Conservation (phyloP, 2,797 vertebrate genomes). For the Astyanax mexicanus region DNA sequence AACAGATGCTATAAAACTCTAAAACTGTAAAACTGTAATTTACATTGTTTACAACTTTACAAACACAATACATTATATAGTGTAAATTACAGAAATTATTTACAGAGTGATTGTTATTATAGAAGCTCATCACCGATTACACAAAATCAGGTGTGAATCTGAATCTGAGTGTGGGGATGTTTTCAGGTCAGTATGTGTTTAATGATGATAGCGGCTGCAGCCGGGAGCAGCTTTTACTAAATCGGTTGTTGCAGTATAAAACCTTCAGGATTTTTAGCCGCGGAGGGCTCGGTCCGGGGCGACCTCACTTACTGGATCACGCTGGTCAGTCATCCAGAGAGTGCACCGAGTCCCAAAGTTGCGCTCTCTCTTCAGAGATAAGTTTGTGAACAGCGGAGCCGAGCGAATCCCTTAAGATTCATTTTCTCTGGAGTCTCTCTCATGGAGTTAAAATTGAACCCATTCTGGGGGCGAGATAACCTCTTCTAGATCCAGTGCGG, state of each 20-base stretch:
- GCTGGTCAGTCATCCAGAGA: constrained; percentile 59
- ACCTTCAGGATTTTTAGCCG: constrained; percentile 49
- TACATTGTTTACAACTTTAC: no score
- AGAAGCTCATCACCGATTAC: no score
- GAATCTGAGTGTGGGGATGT: constrained; percentile 4
- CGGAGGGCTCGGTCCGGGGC: constrained; percentile 42
- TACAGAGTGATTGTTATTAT: no score
- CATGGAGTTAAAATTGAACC: constrained; percentile 61
- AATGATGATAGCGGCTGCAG: constrained; percentile 35
- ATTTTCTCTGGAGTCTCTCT: constrained; percentile 58
- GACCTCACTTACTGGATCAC: constrained; percentile 51
- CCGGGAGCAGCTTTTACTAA: constrained; percentile 43
- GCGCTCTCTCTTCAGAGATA: constrained; percentile 50
- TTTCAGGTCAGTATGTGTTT: constrained; percentile 14
- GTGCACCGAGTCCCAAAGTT: constrained; percentile 43
- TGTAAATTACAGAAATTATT: no score
- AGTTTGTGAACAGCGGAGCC: constrained; percentile 59
- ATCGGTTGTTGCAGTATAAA: constrained; percentile 48
- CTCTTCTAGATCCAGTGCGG: constrained; percentile 52
- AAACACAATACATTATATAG: no score
- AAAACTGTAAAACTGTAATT: no score
- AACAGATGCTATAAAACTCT: no score
- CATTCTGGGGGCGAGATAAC: constrained; percentile 56
- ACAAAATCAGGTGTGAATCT: neutral
- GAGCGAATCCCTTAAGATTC: constrained; percentile 57